Conservation (phyloP, 2,113 vertebrate genomes). For the Cygnus atratus region DNA sequence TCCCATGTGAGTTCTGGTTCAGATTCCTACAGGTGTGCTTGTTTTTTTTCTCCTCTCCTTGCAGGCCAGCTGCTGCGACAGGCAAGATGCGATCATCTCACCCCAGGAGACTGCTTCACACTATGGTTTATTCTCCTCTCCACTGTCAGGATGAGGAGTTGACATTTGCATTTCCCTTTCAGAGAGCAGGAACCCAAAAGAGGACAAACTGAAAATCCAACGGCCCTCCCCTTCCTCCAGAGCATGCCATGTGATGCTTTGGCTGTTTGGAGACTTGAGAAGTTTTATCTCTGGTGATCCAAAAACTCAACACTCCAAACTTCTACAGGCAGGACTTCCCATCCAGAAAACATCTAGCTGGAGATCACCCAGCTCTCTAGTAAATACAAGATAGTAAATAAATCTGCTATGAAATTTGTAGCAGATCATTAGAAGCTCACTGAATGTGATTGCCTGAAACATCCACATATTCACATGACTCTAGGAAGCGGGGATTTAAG, state of each 20-base stretch:
- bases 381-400: not conserved
- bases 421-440: not conserved
- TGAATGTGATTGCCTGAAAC: not conserved
- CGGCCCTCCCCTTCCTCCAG: not conserved
- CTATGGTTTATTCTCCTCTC: too few species aligned
- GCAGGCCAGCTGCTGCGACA: too few species aligned
- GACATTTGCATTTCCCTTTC: not conserved
- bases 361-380: not conserved
- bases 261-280: not conserved
- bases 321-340: not conserved
- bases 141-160: not conserved
- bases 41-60: too few species aligned
- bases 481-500: accelerated
- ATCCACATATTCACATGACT: not conserved
- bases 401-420: not conserved
- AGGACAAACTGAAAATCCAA: not conserved
- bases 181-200: not conserved
- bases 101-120: too few species aligned
- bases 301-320: not conserved
- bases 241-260: not conserved
- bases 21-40: too few species aligned
- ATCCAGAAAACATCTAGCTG: not conserved
- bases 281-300: not conserved
- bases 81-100: too few species aligned
- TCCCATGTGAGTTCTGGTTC: too few species aligned